A percentile compares a stretch with the other conserved stretches of the same genome.
These are phyloP conservation scores for Microchrysa polita DNA, from an alignment of 2,888 invertebrate genomes.

Conservation along the genomic window DNA sequence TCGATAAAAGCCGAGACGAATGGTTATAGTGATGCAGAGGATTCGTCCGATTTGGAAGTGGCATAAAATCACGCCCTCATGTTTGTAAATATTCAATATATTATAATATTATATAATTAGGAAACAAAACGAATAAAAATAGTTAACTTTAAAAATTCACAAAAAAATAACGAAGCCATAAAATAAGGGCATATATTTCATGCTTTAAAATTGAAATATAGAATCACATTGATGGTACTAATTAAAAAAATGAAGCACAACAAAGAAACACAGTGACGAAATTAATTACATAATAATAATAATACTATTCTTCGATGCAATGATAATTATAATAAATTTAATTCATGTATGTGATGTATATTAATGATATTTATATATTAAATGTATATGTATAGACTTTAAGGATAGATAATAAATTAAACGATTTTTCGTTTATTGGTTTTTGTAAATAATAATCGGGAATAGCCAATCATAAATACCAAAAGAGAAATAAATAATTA, in stretches of 20 bases:
- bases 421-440: no score
- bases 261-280: background rate
- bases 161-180: conserved; percentile 9
- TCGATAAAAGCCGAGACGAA: conserved; percentile 61
- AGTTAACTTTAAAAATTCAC: conserved; percentile 7
- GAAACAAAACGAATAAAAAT: conserved; percentile 6
- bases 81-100: background rate
- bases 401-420: no score
- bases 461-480: background rate
- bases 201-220: conserved; percentile 23
- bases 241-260: no score
- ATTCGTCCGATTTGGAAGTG: conserved; percentile 84
- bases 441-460: background rate
- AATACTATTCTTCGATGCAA: background rate
- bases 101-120: background rate
- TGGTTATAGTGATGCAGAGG: conserved; percentile 71
- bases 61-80: conserved; percentile 68
- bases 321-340: conserved; percentile 3
- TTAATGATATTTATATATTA: conserved; percentile 3
- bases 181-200: conserved; percentile 20
- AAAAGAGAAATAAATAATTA: background rate
- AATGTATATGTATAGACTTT: background rate
- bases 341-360: conserved; percentile 30
- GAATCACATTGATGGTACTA: no score
- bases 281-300: background rate